A percentile compares a stretch with the other conserved stretches of the same genome.
Conservation (phyloP, 2,888 invertebrate genomes). For the Orchesella flavescens region DNA sequence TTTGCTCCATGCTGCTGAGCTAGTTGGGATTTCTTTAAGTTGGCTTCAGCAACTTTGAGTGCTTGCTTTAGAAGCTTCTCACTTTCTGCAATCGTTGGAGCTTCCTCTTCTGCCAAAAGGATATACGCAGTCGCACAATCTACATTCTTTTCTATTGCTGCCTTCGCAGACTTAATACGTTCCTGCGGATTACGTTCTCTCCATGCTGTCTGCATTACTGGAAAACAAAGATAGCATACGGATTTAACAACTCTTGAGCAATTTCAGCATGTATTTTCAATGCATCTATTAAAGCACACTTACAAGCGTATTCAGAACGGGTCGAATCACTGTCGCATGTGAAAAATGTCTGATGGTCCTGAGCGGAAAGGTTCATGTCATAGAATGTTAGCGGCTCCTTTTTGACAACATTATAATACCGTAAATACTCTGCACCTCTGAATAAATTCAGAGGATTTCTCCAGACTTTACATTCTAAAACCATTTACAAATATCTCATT, state of each 20-base stretch:
- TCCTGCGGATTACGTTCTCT: constrained; percentile 93
- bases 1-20: constrained; percentile 83
- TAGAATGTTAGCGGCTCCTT: constrained; percentile 98
- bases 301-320: constrained; percentile 89
- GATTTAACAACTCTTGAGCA: neutral
- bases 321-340: constrained; percentile 92
- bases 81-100: constrained; percentile 90
- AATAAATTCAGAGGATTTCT: constrained; percentile 95
- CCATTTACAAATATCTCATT: constrained; percentile 42
- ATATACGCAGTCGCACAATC: constrained; percentile 97
- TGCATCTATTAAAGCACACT: constrained; percentile 67
- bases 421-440: constrained; percentile 95
- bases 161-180: constrained; percentile 91
- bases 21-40: constrained; percentile 86
- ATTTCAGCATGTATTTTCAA: neutral
- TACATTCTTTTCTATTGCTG: constrained; percentile 87
- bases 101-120: constrained; percentile 96
- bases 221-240: constrained; percentile 60
- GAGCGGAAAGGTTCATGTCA: constrained; percentile 98
- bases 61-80: constrained; percentile 89
- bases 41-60: constrained; percentile 86
- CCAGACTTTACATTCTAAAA: constrained; percentile 93
- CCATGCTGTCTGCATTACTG: constrained; percentile 96
- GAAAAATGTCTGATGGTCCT: constrained; percentile 98
- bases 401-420: constrained; percentile 92